phyloP scores from a whole-genome alignment of 2,797 vertebrate species.

The Botia almorhae region DNA sequence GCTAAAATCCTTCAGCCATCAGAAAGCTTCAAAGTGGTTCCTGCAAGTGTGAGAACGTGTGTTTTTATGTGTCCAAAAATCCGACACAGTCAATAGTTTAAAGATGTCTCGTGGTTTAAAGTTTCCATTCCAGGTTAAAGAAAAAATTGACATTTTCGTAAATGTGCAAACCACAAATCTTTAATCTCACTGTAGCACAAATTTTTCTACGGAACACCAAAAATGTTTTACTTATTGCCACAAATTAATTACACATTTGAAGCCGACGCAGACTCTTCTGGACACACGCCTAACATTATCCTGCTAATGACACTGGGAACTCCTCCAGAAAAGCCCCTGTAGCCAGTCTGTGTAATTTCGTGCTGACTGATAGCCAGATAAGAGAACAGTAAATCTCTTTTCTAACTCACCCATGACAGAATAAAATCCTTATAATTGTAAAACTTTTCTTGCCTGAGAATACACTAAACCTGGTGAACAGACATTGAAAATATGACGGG shows the following conservation, averaged over 20 bases:
- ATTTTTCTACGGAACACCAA: conserved; percentile 24
- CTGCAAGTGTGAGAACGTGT: neutral
- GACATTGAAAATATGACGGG: conserved; percentile 35
- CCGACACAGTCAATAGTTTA: neutral
- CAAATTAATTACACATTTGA: conserved; percentile 19
- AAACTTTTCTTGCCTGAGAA: conserved; percentile 45
- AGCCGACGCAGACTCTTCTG: conserved; percentile 33
- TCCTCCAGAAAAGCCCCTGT: conserved; percentile 54
- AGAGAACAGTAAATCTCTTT: conserved; percentile 50
- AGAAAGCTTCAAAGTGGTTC: neutral
- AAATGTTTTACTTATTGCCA: conserved; percentile 43
- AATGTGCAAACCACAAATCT: neutral
- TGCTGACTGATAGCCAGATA: conserved; percentile 60
- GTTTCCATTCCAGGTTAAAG: conserved; percentile 30
- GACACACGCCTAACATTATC: conserved; percentile 39
- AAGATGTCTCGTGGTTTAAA: conserved; percentile 17
- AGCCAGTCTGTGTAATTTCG: conserved; percentile 55
- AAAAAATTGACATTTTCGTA: neutral
- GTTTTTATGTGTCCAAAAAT: neutral
- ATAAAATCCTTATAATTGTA: conserved; percentile 42
- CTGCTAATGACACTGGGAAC: conserved; percentile 59
- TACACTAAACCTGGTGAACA: conserved; percentile 26
- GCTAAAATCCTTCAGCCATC: neutral
- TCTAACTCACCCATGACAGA: conserved; percentile 51
- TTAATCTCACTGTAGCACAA: conserved; percentile 37